Evolutionary conservation across 1,140 invertebrate species (phyloP).

Genomic region (Drosophila tani): DNA sequence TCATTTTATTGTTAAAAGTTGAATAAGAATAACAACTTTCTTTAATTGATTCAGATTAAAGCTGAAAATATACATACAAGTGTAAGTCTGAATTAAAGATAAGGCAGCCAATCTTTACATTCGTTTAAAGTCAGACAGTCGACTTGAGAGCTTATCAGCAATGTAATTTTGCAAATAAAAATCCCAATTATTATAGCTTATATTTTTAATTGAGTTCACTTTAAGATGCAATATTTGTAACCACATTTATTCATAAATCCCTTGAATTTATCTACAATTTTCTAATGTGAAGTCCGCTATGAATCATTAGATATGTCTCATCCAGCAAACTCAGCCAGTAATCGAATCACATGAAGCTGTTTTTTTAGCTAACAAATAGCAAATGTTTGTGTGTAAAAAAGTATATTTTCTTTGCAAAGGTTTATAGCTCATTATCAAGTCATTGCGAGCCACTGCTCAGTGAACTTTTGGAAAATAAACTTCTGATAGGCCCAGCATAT

Average conservation of each 20-base stretch:
- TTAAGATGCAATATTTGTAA: neutral
- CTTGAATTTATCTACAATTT: conserved; percentile 10
- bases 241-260: neutral
- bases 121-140: neutral
- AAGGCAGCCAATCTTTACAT: neutral
- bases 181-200: neutral
- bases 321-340: conserved; percentile 4
- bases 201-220: neutral
- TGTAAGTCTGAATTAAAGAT: conserved; percentile 7
- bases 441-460: neutral
- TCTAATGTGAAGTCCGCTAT: conserved; percentile 14
- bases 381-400: conserved; percentile 23
- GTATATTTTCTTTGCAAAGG: conserved; percentile 19
- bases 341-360: conserved; percentile 27
- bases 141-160: conserved; percentile 3
- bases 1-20: neutral
- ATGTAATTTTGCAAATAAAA: neutral
- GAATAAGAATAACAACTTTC: neutral
- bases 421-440: conserved; percentile 46
- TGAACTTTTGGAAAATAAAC: neutral
- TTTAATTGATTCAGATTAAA: conserved; percentile 6
- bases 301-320: conserved; percentile 51
- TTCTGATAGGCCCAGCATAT: conserved; percentile 16
- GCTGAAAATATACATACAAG: neutral
- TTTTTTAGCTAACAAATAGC: conserved; percentile 61